Base-by-base conservation (phyloP, 35 echinoderm and acorn worm species). In the Chiridota heheva region DNA sequence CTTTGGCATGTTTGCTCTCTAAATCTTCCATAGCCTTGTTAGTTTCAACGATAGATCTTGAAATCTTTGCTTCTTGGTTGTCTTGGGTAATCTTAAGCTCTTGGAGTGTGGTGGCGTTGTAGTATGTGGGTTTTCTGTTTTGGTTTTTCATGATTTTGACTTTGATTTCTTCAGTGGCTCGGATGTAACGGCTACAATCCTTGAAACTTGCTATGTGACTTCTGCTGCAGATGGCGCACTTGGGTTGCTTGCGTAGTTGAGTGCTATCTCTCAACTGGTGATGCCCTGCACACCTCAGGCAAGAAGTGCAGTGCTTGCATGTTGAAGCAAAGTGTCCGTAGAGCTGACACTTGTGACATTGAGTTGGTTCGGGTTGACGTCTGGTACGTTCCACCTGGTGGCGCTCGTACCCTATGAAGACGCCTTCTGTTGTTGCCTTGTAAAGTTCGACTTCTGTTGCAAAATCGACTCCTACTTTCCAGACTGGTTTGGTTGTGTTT, bases 271-370 rank as follows among this genome's bases (percentile, higher is more conserved):
- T 27, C 2, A 58, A 12, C 18, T 18, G 29, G 55, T 66, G 62
- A 35, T 66, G 62, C 2, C 62, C 62, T 33, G 62, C 62, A 66
- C 62, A 66, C 27, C 62, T 26, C 27, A 66, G 62, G 62, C 62
- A 66, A 3, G 62, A 33, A 26, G 30, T 66, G 4, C 62, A 35
- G 62, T 66, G 62, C 3, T 26, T 66, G 62, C 62, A 66, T 26
- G 30, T 66, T 29, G 17, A 6, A 22, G 60, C 25, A 26, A 22
- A 63, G 60, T 63, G 60, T 16, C 60, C 60, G 60, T 22, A 63
- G 17, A 16, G 17, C 60, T 63, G 60, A 29, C 25, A 63, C 17
- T 63, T 63, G 31, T 63, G 62, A 35, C 62, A 66, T 28, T 66
- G 62, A 35, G 17, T 66, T 3, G 62, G 62, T 66, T 2, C 24